phyloP scores from a whole-genome alignment of 2,797 vertebrate genomes.

The Falco novaeseelandiae region DNA sequence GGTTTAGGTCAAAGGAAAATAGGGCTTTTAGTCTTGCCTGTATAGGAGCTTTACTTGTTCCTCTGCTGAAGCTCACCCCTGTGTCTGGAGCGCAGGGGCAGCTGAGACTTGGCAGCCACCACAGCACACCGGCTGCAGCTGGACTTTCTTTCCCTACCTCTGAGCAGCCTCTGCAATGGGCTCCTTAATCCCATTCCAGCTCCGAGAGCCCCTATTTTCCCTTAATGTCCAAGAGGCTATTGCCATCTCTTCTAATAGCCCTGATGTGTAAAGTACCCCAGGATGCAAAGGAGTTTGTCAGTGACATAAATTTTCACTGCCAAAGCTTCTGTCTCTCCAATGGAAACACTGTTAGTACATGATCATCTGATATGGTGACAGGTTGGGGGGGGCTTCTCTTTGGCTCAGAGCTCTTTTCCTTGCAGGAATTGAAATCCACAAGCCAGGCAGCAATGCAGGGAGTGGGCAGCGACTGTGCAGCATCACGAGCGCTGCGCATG shows the following conservation, averaged over 20 bases:
- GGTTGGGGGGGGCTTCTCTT: background rate
- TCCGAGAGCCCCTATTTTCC: background rate
- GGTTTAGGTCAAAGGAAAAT: background rate
- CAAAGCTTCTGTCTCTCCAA: background rate
- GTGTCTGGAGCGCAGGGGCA: background rate
- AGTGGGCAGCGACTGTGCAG: background rate
- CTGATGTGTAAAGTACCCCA: background rate
- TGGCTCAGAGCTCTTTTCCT: background rate
- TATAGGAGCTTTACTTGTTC: background rate
- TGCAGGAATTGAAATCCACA: background rate
- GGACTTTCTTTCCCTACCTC: background rate
- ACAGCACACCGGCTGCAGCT: background rate
- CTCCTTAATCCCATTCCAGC: background rate
- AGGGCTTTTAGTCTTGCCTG: background rate
- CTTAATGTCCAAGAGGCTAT: background rate
- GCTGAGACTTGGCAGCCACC: rapidly evolving
- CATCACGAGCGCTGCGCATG: rapidly evolving
- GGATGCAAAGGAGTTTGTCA: background rate
- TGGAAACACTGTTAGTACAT: background rate
- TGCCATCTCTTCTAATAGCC: background rate
- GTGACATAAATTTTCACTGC: background rate
- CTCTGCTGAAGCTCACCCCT: background rate
- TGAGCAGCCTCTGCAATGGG: background rate
- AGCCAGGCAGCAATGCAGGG: background rate
- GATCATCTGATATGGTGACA: background rate